Conservation (phyloP, 2,797 vertebrate genomes). For the Acomys russatus region DNA sequence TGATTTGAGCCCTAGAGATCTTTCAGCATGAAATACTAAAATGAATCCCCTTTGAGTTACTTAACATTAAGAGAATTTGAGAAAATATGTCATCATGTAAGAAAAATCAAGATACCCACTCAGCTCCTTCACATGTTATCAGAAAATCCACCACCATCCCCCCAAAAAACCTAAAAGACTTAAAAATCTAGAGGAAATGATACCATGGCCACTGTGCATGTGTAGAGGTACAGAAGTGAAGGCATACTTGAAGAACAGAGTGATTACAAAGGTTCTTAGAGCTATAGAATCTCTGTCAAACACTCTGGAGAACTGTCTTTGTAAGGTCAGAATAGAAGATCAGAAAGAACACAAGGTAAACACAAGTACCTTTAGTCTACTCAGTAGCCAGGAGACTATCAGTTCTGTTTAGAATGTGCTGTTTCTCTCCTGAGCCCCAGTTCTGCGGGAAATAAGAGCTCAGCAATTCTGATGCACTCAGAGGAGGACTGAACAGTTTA, state of each 20-base stretch:
- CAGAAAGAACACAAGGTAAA: neutral
- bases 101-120: neutral
- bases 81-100: neutral
- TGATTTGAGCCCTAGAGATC: too few relatives aligned
- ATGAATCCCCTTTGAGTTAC: neutral
- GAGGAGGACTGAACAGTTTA: neutral
- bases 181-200: neutral
- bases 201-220: neutral
- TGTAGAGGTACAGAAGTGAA: neutral
- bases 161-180: neutral
- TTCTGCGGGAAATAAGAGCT: neutral
- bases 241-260: neutral
- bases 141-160: neutral
- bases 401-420: neutral
- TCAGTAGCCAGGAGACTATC: neutral
- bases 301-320: conserved; percentile 8
- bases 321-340: conserved; percentile 14
- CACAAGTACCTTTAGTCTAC: neutral
- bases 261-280: neutral
- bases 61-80: conserved; percentile 37
- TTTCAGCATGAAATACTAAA: too few relatives aligned
- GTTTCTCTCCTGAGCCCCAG: neutral
- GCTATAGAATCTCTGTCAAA: neutral
- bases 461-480: neutral
- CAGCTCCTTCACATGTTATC: conserved; percentile 9